phyloP scores from a whole-genome alignment of 2,888 invertebrate genomes.

The Drosophila ustulata region DNA sequence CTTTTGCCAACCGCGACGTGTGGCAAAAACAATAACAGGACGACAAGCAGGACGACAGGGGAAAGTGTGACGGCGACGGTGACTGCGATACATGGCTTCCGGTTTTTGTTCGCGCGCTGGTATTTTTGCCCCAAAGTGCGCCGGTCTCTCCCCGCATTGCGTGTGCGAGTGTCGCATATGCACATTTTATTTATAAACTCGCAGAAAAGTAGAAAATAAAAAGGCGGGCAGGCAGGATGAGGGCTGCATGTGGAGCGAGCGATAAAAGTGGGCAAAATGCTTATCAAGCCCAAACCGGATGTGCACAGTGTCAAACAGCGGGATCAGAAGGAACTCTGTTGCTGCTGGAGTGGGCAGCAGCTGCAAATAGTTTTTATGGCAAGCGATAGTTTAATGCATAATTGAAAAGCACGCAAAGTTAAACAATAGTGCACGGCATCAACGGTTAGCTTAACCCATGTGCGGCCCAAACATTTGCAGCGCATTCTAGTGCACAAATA shows the following conservation, averaged over 20 bases:
- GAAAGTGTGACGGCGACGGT: no score
- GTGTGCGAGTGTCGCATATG: conserved; percentile 76
- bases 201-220: conserved; percentile 65
- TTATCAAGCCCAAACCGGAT: conserved; percentile 76
- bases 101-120: conserved; percentile 79
- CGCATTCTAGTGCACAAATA: conserved; percentile 8
- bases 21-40: conserved; percentile 76
- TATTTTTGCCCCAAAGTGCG: conserved; percentile 47
- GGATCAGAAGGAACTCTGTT: conserved; percentile 7
- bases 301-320: conserved; percentile 76
- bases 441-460: conserved; percentile 25
- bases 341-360: conserved; percentile 29
- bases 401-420: conserved; percentile 79
- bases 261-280: conserved; percentile 78
- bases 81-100: conserved; percentile 70
- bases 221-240: conserved; percentile 6
- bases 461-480: conserved; percentile 12
- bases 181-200: conserved; percentile 80
- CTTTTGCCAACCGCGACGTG: conserved; percentile 69
- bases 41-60: conserved; percentile 24
- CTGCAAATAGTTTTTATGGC: conserved; percentile 63
- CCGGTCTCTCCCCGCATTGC: conserved; percentile 42
- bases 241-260: conserved; percentile 53
- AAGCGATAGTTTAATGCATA: conserved; percentile 77
- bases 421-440: conserved; percentile 51